These are phyloP conservation scores for Sthenelais limicola DNA, from an alignment of 2,888 invertebrate genomes.

Conservation along the genomic window DNA sequence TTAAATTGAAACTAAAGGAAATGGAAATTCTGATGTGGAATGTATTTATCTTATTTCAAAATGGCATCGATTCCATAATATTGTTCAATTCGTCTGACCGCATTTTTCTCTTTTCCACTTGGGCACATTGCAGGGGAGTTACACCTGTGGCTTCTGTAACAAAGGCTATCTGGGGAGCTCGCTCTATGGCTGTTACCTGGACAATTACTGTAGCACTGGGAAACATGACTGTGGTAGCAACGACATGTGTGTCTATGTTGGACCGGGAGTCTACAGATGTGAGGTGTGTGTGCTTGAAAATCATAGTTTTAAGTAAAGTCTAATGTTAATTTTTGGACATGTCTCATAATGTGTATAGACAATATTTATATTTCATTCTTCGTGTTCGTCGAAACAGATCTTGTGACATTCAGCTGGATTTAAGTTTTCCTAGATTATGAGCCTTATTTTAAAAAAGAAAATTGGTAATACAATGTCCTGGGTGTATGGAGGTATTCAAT, in stretches of 20 bases:
- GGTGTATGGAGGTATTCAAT: background rate
- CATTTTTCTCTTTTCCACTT: no score
- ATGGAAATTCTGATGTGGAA: no score
- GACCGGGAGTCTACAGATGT: conserved; percentile 57
- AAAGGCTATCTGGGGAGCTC: conserved; percentile 58
- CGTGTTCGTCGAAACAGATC: no score
- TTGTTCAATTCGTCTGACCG: no score
- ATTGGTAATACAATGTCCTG: background rate
- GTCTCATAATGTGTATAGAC: no score
- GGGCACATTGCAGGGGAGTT: conserved; percentile 60
- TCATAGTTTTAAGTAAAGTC: no score
- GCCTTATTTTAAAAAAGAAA: background rate
- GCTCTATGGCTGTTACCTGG: conserved; percentile 55
- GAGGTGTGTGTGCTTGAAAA: conserved; percentile 55
- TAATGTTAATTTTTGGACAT: no score
- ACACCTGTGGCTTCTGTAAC: conserved; percentile 59
- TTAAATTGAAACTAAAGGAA: no score
- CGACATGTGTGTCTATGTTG: conserved; percentile 56
- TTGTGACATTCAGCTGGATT: background rate
- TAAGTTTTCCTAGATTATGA: background rate
- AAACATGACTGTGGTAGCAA: conserved; percentile 54
- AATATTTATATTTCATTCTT: no score
- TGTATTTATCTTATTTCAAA: no score
- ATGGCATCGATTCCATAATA: no score
- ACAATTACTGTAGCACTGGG: conserved; percentile 58